Conservation (phyloP, 2,888 invertebrate genomes). For the Cosmorhoe ocellata region DNA sequence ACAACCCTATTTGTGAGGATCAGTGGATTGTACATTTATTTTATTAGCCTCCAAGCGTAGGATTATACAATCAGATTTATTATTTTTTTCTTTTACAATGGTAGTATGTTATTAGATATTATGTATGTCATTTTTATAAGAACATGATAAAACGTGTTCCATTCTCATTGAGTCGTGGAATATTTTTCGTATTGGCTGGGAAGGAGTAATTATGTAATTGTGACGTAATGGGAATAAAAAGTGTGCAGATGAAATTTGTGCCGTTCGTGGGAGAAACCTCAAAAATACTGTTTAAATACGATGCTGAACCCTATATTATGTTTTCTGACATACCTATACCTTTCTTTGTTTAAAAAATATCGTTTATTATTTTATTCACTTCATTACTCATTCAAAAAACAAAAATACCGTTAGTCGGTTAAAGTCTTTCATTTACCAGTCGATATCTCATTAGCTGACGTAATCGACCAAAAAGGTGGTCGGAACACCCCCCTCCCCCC, state of each 20-base stretch:
- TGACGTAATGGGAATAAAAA: no score
- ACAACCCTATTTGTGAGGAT: conserved; percentile 4
- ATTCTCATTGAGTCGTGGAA: no score
- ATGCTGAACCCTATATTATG: no score
- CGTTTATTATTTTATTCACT: no score
- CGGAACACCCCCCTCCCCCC: not conserved
- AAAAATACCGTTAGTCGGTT: conserved; percentile 4
- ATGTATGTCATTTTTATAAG: not conserved
- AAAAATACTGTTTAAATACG: no score
- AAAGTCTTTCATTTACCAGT: conserved; percentile 26
- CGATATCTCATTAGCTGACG: conserved; percentile 46
- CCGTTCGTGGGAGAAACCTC: no score
- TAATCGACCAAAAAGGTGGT: conserved; percentile 27
- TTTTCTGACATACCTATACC: no score
- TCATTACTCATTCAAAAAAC: conserved; percentile 2
- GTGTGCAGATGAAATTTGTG: no score
- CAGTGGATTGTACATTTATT: not conserved
- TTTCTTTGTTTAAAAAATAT: not conserved
- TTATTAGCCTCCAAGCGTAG: not conserved
- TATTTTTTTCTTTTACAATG: not conserved
- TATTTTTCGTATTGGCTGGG: no score
- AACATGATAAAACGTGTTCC: not conserved
- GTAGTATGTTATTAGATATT: not conserved
- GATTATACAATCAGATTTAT: conserved; percentile 1
- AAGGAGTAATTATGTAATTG: no score